Percentiles rank a stretch among this genome's conserved stretches.
phyloP scores from a whole-genome alignment of 2,797 vertebrate genomes.

The Zalophus californianus region DNA sequence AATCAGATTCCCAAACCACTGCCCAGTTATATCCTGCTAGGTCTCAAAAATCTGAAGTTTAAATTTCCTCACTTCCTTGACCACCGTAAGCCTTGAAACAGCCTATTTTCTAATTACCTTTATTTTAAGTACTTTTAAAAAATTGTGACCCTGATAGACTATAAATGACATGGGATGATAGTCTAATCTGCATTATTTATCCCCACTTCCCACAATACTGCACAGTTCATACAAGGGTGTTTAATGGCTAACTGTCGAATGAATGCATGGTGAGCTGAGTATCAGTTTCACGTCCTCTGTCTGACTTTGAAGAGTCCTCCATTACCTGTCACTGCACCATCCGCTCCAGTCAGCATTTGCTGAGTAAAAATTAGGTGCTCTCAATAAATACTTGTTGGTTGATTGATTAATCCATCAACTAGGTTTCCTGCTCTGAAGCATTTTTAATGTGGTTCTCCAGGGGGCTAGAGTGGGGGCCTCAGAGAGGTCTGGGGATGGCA shows the following conservation, averaged over 20 bases:
- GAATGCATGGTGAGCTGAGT: fast-evolving
- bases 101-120: not conserved
- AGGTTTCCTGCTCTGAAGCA: conserved; percentile 68
- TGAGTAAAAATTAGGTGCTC: conserved; percentile 77
- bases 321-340: conserved; percentile 57
- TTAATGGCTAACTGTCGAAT: not conserved
- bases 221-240: fast-evolving
- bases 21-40: not conserved
- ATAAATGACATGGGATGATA: not conserved
- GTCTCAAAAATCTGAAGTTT: not conserved
- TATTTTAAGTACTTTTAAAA: not conserved
- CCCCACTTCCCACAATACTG: not conserved
- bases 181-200: not conserved
- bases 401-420: conserved; percentile 79
- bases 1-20: not conserved
- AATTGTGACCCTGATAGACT: not conserved
- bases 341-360: conserved; percentile 71
- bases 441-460: conserved; percentile 68
- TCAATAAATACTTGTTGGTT: conserved; percentile 80
- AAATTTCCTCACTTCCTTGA: not conserved
- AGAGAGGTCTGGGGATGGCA: not conserved
- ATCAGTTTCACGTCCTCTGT: not conserved
- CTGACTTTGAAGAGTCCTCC: conserved; percentile 74
- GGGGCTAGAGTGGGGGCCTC: not conserved
- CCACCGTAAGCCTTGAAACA: not conserved